Percentiles rank a stretch among this genome's conserved stretches.
These are phyloP conservation scores for Chelon labrosus DNA, from an alignment of 2,797 vertebrate species.

Conservation along the genomic window DNA sequence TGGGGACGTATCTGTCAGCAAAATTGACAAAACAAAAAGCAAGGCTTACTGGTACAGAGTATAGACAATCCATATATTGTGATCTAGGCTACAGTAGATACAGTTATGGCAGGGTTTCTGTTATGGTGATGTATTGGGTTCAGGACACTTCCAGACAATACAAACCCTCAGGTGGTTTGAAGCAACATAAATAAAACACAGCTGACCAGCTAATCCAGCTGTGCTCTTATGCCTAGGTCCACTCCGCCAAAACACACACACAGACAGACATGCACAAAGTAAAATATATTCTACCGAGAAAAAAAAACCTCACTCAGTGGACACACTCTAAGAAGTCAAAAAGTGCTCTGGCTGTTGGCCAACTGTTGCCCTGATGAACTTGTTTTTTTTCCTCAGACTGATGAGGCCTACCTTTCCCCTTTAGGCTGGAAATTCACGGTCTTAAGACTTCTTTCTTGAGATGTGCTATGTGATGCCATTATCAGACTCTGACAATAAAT, in stretches of 20 bases:
- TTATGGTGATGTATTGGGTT: conserved; percentile 28
- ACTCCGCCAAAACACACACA: conserved; percentile 43
- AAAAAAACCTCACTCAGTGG: conserved; percentile 17
- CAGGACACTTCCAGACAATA: conserved; percentile 61
- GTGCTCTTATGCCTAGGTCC: conserved; percentile 64
- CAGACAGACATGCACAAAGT: conserved; percentile 26
- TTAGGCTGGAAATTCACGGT: not conserved
- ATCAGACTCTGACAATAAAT: conserved; percentile 10
- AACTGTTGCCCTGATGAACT: conserved; percentile 8
- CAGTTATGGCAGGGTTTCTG: conserved; percentile 30
- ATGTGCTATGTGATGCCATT: conserved; percentile 25
- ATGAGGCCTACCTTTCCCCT: not conserved
- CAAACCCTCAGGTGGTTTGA: conserved; percentile 57
- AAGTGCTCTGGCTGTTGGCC: not conserved
- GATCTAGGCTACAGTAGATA: conserved; percentile 3
- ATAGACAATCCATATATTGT: not conserved
- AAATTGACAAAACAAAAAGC: not conserved
- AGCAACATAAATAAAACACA: conserved; percentile 70
- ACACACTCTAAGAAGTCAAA: conserved; percentile 32
- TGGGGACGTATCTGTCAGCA: not conserved
- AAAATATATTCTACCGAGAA: conserved; percentile 49
- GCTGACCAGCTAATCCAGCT: conserved; percentile 79
- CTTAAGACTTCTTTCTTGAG: not conserved
- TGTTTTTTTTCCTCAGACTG: conserved; percentile 8
- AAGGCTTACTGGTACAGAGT: not conserved